Conservation (phyloP, 2,113 vertebrate genomes). For the Solenodon paradoxus region DNA sequence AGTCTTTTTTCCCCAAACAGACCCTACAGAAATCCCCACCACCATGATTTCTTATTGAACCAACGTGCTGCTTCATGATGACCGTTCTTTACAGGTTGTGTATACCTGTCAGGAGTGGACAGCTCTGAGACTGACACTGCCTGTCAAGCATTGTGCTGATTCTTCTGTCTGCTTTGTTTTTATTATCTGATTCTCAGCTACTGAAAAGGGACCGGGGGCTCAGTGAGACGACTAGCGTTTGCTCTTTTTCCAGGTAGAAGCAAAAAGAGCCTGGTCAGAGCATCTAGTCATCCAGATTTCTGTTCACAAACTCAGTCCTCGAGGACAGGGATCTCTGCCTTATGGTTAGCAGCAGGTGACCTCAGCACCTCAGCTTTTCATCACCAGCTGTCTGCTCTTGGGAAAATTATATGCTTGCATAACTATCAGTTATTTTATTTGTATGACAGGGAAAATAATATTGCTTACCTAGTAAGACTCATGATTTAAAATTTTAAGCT, state of each 20-base stretch:
- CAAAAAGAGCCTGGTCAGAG: rapidly evolving
- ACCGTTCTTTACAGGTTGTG: rapidly evolving
- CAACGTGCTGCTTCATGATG: background rate
- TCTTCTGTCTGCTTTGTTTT: background rate
- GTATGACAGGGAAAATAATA: background rate
- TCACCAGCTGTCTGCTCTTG: background rate
- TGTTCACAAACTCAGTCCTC: too few species aligned
- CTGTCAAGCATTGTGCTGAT: background rate
- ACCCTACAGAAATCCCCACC: rapidly evolving
- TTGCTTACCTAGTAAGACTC: background rate
- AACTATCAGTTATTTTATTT: background rate
- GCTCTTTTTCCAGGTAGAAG: background rate
- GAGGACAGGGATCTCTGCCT: too few species aligned
- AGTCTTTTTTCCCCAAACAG: background rate
- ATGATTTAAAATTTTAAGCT: background rate
- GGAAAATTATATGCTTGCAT: background rate
- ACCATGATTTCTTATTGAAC: background rate
- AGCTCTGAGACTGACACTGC: too few species aligned
- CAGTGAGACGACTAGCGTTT: rapidly evolving
- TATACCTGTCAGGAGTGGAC: background rate
- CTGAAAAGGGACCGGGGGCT: too few species aligned
- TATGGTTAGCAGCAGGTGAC: background rate
- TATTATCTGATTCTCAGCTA: background rate
- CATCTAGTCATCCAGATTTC: too few species aligned
- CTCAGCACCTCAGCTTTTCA: background rate